phyloP scores from a whole-genome alignment of 2,888 invertebrate genomes.

The Xylota sylvarum region DNA sequence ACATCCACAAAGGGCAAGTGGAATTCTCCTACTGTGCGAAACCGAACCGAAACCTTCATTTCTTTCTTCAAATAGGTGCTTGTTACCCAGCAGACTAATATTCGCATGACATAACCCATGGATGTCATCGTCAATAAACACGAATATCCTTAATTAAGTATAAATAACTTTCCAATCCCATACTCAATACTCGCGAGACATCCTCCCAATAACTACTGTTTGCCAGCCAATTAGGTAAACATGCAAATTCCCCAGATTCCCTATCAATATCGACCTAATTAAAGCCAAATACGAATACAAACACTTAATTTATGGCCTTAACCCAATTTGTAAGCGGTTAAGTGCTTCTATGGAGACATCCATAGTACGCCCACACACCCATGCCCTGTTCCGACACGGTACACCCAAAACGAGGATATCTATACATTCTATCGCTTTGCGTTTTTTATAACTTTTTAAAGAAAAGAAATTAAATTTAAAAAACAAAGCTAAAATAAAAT shows the following conservation, averaged over 20 bases:
- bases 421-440: constrained; percentile 2
- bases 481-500: not conserved
- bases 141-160: constrained; percentile 8
- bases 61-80: too few relatives aligned
- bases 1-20: too few relatives aligned
- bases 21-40: too few relatives aligned
- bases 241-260: constrained; percentile 13
- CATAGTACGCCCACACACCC: constrained; percentile 28
- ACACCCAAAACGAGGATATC: constrained; percentile 26
- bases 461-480: constrained; percentile 11
- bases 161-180: constrained; percentile 11
- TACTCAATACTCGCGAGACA: not conserved
- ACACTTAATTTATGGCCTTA: constrained; percentile 51
- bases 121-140: not conserved
- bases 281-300: constrained; percentile 41
- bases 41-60: too few relatives aligned
- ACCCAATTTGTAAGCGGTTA: constrained; percentile 45
- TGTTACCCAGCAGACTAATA: too few relatives aligned
- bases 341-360: constrained; percentile 38
- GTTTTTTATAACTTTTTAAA: not conserved
- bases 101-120: not conserved
- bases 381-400: constrained; percentile 8
- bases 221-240: constrained; percentile 40
- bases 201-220: not conserved
- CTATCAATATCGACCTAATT: constrained; percentile 42